Percentiles rank a stretch among this genome's conserved stretches.
Evolutionary conservation across 2,888 invertebrate species (phyloP).

Genomic region (Elgonia sp.): DNA sequence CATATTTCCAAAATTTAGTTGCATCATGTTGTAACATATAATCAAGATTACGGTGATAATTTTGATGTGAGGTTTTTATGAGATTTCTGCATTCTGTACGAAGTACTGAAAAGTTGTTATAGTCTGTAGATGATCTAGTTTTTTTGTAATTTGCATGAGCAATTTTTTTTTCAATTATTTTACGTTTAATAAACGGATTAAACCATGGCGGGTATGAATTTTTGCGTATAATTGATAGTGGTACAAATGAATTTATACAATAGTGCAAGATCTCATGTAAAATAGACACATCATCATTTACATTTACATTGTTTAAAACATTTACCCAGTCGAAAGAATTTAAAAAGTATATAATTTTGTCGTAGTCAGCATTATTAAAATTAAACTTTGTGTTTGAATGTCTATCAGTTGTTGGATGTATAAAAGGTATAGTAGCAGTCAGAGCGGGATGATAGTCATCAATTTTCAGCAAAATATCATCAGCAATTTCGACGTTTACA

Average conservation of each 20-base stretch:
- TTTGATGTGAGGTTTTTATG: background rate
- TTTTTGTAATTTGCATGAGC: background rate
- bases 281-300: background rate
- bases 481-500: background rate
- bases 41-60: background rate
- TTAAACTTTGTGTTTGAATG: background rate
- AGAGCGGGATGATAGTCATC: background rate
- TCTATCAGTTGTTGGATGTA: background rate
- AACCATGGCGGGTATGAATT: background rate
- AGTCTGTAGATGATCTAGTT: background rate
- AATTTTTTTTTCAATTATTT: background rate
- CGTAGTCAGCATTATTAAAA: background rate
- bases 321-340: no score
- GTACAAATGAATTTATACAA: background rate
- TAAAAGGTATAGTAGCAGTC: background rate
- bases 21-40: background rate
- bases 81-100: background rate
- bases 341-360: no score
- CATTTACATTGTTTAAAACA: no score
- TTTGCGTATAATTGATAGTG: background rate
- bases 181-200: background rate
- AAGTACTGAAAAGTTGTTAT: background rate
- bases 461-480: background rate
- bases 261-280: background rate
- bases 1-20: background rate